Evolutionary conservation across 2,797 vertebrate species (phyloP).

Genomic region (Syngnathus acus): DNA sequence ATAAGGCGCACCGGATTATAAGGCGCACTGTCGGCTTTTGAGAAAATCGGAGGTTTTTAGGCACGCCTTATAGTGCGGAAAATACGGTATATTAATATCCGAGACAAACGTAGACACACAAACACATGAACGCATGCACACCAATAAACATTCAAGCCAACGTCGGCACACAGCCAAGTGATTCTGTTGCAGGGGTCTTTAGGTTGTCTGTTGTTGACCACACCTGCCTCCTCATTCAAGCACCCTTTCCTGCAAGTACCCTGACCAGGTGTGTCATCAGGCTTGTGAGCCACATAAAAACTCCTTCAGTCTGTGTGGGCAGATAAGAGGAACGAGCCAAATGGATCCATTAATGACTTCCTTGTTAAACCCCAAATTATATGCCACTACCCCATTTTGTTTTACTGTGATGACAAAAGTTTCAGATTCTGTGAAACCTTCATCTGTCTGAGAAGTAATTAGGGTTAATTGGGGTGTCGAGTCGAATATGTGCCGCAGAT

Average conservation of each 20-base stretch:
- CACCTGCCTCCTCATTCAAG: constrained; percentile 48
- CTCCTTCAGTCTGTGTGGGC: constrained; percentile 55
- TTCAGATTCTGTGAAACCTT: constrained; percentile 60
- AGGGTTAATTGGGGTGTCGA: constrained; percentile 64
- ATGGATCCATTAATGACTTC: constrained; percentile 53
- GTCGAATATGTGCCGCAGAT: constrained; percentile 49
- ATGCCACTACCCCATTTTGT: constrained; percentile 35
- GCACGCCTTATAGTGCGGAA: too few species aligned
- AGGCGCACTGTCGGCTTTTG: too few species aligned
- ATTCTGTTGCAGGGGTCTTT: constrained; percentile 23
- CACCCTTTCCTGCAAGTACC: constrained; percentile 37
- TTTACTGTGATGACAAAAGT: constrained; percentile 53
- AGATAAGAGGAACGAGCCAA: constrained; percentile 53
- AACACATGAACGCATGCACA: neutral
- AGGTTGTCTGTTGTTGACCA: constrained; percentile 43
- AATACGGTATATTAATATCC: neutral
- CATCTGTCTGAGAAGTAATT: constrained; percentile 57
- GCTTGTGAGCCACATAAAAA: constrained; percentile 39
- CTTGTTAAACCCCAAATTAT: constrained; percentile 53
- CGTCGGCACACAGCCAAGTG: constrained; percentile 32
- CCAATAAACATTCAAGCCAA: constrained; percentile 10
- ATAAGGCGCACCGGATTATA: too few species aligned
- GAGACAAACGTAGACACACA: neutral
- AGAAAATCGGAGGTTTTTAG: too few species aligned
- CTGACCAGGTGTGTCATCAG: constrained; percentile 54